phyloP scores from a whole-genome alignment of 2,113 vertebrate species.

The Callionymus lyra region DNA sequence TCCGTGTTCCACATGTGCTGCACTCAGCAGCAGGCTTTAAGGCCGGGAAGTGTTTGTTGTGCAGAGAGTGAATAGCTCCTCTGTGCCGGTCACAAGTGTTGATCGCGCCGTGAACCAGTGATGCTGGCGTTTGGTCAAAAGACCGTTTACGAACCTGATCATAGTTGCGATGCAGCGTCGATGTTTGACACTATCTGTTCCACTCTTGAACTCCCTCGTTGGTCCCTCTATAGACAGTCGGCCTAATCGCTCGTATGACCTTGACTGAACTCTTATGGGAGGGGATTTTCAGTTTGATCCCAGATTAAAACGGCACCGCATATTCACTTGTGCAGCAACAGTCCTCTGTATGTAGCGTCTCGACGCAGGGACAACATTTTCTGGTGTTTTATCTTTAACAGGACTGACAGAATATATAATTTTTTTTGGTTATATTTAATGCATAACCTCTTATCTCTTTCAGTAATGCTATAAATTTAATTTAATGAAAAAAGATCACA shows the following conservation, averaged over 20 bases:
- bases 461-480: no score
- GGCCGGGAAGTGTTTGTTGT: slow-evolving; percentile 14
- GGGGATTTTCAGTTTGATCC: slow-evolving; percentile 71
- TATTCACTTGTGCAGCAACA: slow-evolving; percentile 48
- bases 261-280: slow-evolving; percentile 64
- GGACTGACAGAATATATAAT: no score
- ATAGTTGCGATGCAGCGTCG: not conserved
- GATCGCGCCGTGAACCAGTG: slow-evolving; percentile 4
- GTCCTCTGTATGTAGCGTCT: slow-evolving; percentile 38
- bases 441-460: no score
- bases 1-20: slow-evolving; percentile 40
- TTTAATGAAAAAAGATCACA: no score
- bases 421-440: no score
- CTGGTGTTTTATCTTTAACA: no score
- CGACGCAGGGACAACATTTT: slow-evolving; percentile 8
- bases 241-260: slow-evolving; percentile 66
- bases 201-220: slow-evolving; percentile 16
- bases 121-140: not conserved
- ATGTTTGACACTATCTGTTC: slow-evolving; percentile 4
- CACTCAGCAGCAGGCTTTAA: slow-evolving; percentile 25
- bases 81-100: not conserved
- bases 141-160: not conserved
- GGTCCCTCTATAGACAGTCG: slow-evolving; percentile 49
- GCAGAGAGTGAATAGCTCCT: slow-evolving; percentile 19
- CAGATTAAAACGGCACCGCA: slow-evolving; percentile 69